phyloP scores from a whole-genome alignment of 2,888 invertebrate genomes.

The Punctoribates punctum region DNA sequence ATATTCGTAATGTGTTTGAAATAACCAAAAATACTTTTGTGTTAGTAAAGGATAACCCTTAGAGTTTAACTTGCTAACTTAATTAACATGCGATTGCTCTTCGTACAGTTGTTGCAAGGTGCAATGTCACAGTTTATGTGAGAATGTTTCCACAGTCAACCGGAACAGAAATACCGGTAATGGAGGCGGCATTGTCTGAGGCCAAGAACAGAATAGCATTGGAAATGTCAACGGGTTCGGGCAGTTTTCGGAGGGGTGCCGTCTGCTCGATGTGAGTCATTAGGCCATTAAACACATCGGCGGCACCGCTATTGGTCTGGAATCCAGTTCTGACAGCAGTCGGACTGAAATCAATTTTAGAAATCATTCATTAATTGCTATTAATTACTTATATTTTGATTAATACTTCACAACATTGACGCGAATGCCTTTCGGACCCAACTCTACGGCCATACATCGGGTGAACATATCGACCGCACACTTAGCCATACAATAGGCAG shows the following conservation, averaged over 20 bases:
- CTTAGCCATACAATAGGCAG: constrained; percentile 40
- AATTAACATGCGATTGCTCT: too few species aligned
- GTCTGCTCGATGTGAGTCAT: constrained; percentile 3
- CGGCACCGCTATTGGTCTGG: constrained; percentile 44
- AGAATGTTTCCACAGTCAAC: constrained; percentile 90
- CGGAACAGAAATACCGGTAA: constrained; percentile 70
- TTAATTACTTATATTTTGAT: too few species aligned
- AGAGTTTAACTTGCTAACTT: too few species aligned
- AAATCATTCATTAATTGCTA: too few species aligned
- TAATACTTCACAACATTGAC: constrained; percentile 37
- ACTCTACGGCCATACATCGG: constrained; percentile 35
- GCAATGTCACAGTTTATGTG: too few species aligned
- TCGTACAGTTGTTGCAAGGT: too few species aligned
- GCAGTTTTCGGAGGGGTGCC: constrained; percentile 21
- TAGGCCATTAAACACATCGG: constrained; percentile 31
- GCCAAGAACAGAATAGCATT: constrained; percentile 72
- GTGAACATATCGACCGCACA: constrained; percentile 39
- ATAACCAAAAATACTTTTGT: too few species aligned
- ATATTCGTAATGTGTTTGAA: too few species aligned
- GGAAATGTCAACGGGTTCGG: constrained; percentile 67
- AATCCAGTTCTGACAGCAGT: constrained; percentile 46
- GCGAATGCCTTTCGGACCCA: constrained; percentile 40
- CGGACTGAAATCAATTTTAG: constrained; percentile 37
- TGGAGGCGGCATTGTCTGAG: constrained; percentile 74
- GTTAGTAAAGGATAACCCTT: too few species aligned